Conservation (phyloP, 2,797 vertebrate species). For the Sebastes goodei region DNA sequence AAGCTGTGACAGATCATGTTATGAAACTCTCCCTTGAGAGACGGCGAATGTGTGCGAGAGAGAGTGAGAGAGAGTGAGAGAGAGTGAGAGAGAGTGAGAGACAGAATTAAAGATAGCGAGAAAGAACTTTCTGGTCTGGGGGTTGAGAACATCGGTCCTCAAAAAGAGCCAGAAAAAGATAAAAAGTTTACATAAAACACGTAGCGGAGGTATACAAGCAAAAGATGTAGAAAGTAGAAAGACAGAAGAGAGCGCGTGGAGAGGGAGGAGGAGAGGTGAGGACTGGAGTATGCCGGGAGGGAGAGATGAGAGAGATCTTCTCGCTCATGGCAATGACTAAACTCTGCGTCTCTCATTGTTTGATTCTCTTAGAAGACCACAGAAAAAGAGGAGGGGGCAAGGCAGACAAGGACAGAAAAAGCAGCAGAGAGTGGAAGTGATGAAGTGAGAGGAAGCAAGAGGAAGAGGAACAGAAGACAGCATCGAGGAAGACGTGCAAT, state of each 20-base stretch:
- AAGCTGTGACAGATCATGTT: constrained; percentile 37
- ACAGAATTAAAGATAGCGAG: constrained; percentile 6
- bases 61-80: not conserved
- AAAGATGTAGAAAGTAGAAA: not conserved
- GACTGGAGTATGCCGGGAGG: not conserved
- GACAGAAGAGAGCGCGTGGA: not conserved
- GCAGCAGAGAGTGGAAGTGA: not conserved
- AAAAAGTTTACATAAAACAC: constrained; percentile 2
- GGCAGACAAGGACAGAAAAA: not conserved
- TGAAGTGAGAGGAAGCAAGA: not conserved
- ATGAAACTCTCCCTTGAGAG: constrained; percentile 35
- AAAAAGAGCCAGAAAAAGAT: not conserved
- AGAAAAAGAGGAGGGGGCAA: not conserved
- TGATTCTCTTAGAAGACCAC: constrained; percentile 6
- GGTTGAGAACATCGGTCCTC: constrained; percentile 16
- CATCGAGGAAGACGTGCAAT: constrained; percentile 11
- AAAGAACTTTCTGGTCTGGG: constrained; percentile 18
- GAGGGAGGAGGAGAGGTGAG: not conserved
- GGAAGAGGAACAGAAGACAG: not conserved
- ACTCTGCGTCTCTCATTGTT: constrained; percentile 2
- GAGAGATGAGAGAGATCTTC: constrained; percentile 16
- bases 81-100: not conserved
- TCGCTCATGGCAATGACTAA: not conserved
- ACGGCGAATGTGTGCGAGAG: constrained; percentile 1
- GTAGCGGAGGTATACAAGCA: not conserved